Base-by-base conservation (phyloP, 2,797 vertebrate species). In the Ataeniobius toweri region DNA sequence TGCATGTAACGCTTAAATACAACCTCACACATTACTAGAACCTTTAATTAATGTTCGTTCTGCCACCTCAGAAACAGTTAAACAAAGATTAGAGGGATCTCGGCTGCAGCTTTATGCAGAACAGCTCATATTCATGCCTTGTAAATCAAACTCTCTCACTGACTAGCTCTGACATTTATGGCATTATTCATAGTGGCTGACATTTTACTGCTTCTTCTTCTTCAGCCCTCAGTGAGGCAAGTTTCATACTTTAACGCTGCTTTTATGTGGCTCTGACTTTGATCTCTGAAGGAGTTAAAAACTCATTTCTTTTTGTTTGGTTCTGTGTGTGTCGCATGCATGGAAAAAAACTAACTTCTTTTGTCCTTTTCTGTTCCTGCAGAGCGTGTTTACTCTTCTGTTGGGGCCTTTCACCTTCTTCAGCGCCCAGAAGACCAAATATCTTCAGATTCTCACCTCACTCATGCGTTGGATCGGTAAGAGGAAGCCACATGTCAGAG, bases 391-490 rank as follows among this genome's bases (percentile, higher is more conserved):
- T 91, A 96, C 96, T 0, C 84, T 99, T 24, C 80, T 97, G 20
- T 87, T 99, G 74, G 98, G 97, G 20, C 98, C 98, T 0, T 99
- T 99, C 90, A 96, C 97, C 75, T 99, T 99, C 94, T 99, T 99
- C 89, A 98, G 94, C 2, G 97, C 98, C 55, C 98, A 99, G 95
- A 99, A 99, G 95, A 99, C 98, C 73, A 99, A 99, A 88, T 99
- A 99, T 79, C 97, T 99, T 20, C 98, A 99, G 92, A 97, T 99
- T 80, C 91, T 98, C 90, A 99, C 98, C 0, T 99, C 98, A 0
- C 88, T 99, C 61, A 98, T 99, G 98, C 96, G 98, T 81, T 99
- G 98, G 98, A 95, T 99, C 10, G 98, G 98, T 99, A 95, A 99
- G 97, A 94, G 65, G 28, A 24, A 65, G 13, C 46, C 73, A 20